phyloP scores from a whole-genome alignment of 2,113 vertebrate species.

The Chamaea fasciata region DNA sequence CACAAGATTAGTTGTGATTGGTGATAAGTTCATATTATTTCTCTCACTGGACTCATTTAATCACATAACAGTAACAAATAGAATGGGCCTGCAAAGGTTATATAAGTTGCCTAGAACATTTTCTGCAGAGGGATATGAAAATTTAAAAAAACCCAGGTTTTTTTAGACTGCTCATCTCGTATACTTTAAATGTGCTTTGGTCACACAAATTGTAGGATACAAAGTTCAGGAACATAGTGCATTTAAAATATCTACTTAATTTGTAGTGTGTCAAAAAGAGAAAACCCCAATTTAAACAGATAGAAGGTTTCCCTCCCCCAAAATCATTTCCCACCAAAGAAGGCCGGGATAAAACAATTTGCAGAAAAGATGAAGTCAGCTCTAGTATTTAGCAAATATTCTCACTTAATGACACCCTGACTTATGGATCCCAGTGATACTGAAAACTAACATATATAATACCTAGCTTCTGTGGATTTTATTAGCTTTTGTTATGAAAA shows the following conservation, averaged over 20 bases:
- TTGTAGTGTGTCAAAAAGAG: background rate
- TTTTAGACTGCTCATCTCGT: background rate
- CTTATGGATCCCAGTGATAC: background rate
- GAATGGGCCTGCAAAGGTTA: background rate
- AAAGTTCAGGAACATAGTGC: background rate
- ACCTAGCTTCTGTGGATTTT: background rate
- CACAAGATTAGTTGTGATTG: background rate
- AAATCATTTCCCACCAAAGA: background rate
- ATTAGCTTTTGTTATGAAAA: background rate
- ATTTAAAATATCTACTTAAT: background rate
- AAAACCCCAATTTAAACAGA: background rate
- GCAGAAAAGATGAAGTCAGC: background rate
- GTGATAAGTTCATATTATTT: background rate
- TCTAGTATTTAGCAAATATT: background rate
- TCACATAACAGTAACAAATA: background rate
- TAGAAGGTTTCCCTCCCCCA: background rate
- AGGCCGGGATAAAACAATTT: background rate
- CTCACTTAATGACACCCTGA: background rate
- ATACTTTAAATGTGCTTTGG: background rate
- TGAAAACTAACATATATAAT: background rate
- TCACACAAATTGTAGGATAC: background rate
- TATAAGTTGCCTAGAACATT: background rate
- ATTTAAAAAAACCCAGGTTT: accelerated
- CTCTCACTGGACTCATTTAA: background rate
- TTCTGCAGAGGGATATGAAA: background rate